Evolutionary conservation across 2,113 vertebrate genomes (phyloP), one percentile per base, ranked within the genome.

Genomic region (Rhinolophus ferrumequinum): DNA sequence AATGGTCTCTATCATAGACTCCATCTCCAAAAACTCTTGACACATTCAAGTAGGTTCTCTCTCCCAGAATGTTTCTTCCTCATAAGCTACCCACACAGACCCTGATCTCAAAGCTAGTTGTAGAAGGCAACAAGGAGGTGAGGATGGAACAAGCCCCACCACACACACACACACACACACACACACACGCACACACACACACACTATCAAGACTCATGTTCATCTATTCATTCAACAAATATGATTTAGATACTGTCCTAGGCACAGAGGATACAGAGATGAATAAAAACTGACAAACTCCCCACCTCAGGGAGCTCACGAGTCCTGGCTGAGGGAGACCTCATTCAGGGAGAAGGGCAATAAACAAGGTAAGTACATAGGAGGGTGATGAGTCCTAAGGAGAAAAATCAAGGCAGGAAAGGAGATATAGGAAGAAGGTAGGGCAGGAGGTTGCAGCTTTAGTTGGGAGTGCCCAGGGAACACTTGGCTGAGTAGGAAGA

Each of bases 371-470:
- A 35, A 14, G 24, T 8, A 47, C 21, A 13, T 19, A 24, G 30
- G 35, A n/a, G 2, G 24, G 33, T 0, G 7, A 3, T n/a, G 30
- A 21, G 8, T 22, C 22, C 76, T 52, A 11, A 33, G 30, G 58
- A 73, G 24, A 15, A 75, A 66, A 60, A 47, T 9, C 4, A 50
- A 38, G 38, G 56, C 28, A 82, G 66, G 52, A 50, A 85, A 64
- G 66, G 21, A 73, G 8, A 13, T 50, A 22, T 0, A 8, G 19
- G 16, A 41, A 70, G 66, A 22, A 64, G 0, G 2, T 7, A 22
- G 50, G 44, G 73, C 24, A 26, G 22, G 73, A 84, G 38, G 66
- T 1, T 28, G 58, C 64, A 26, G 30, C 54, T 82, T 28, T 75
- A 58, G 26, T 18, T 22, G 60, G 9, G 10, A 16, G 11, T 3